Evolutionary conservation across 2,888 invertebrate species (phyloP).

Genomic region (Calameuta filiformis): DNA sequence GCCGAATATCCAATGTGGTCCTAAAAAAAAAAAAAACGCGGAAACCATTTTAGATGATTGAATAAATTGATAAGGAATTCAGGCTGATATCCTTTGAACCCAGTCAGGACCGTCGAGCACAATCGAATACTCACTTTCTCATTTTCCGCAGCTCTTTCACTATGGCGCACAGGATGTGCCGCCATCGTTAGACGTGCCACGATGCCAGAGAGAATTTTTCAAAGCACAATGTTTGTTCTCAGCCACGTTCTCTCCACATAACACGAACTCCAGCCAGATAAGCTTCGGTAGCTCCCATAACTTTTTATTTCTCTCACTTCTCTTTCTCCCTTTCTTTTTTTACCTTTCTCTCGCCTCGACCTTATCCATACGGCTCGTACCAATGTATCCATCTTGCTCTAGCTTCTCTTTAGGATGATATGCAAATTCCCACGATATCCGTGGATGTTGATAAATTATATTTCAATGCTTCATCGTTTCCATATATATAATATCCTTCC

Average conservation of each 20-base stretch:
- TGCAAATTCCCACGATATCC: constrained; percentile 29
- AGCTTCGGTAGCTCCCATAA: constrained; percentile 23
- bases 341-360: neutral
- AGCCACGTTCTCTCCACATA: constrained; percentile 11
- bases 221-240: constrained; percentile 1
- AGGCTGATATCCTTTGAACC: neutral
- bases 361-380: neutral
- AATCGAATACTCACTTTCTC: neutral
- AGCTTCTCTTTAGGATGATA: constrained; percentile 18
- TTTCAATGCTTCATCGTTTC: constrained; percentile 17
- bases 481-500: neutral
- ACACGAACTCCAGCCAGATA: constrained; percentile 20
- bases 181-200: neutral
- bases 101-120: neutral
- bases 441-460: constrained; percentile 33
- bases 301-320: constrained; percentile 18
- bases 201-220: neutral
- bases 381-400: constrained; percentile 5
- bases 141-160: no score
- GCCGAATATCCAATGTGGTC: constrained; percentile 29
- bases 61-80: constrained; percentile 2
- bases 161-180: neutral
- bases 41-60: constrained; percentile 5
- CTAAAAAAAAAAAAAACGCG: constrained; percentile 20
- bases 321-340: neutral